Evolutionary conservation across 2,797 vertebrate species (phyloP), one percentile per base, ranked within the genome.

Genomic region (Sparus aurata): DNA sequence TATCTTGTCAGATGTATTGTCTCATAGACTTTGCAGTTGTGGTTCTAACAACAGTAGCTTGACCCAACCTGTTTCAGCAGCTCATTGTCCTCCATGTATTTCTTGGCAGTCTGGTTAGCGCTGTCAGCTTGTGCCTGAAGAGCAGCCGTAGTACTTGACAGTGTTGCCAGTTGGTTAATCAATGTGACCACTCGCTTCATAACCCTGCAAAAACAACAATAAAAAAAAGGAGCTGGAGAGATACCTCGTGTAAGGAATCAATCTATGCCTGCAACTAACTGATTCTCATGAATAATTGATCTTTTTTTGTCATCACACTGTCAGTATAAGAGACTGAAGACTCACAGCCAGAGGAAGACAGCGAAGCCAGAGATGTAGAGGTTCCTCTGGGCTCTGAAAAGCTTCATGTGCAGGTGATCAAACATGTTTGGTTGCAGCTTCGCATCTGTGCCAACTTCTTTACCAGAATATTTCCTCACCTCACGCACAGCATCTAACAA

Each of bases 321-420:
- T 65, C 16, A 23, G 12, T 25, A 20, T 27, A 55, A 45, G 18
- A 69, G 45, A 50, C 22, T 2, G 30, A 65, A 88, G 66, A 96
- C 97, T 97, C 94, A 98, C 98, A 98, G 95, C 97, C 97, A 98
- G 76, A 98, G 96, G 91, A 99, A 98, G 80, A 99, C 93, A 1
- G 97, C 96, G 80, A 99, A 99, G 73, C 98, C 98, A 50, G 98
- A 98, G 89, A 99, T 96, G 89, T 98, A 99, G 54, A 99, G 96
- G 93, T 99, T 99, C 88, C 98, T 96, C 91, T 99, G 98, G 0
- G 97, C 95, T 79, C 97, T 93, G 84, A 99, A 99, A 27, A 98
- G 97, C 93, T 97, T 99, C 98, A 99, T 98, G 87, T 98, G 97
- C 61, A 96, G 90, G 77, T 98, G 96, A 89, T 98, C 97, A 63